Base-by-base conservation (phyloP, 2,888 invertebrate species). In the Cantharis rufa region DNA sequence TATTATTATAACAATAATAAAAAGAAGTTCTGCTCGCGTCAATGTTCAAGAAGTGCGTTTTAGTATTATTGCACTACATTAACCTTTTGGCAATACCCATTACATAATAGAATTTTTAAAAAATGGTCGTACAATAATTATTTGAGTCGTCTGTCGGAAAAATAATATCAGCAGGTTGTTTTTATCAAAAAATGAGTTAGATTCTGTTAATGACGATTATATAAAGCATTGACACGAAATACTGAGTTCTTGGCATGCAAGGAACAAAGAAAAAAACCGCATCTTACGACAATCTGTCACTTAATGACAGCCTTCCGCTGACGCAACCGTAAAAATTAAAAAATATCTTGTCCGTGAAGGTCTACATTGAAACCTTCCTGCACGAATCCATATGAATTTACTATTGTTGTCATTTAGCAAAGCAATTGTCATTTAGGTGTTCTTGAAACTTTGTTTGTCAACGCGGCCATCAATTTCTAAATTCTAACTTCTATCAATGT, bases 261-360 rank as follows among this genome's bases (percentile, higher is more conserved):
- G 78, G 74, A 78, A 78, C 78, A 76, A 80, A 78, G 79, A 77
- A 77, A 80, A 64, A 77, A 74, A 79, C 72, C 77, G 72, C 77
- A 75, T 84, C 84, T 84, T 80, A 83, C 82, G 80, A 83, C 85
- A 85, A 85, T 85, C 85, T 85, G 86, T 85, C 86, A 83, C 79
- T 83, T 86, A 86, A 86, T 86, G 85, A 85, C 82, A 84, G 84
- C 83, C 84, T 85, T 86, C 85, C 85, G 86, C 82, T 85, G 84
- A 84, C 84, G 85, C 83, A 84, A 85, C 82, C 80, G 77, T 80
- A 78, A 81, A 78, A 80, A 81, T 80, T 78, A 79, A 78, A 80
- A 79, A 79, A 77, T 79, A 78, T 80, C 79, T 81, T 74, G 76
- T 80, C 78, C 78, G 76, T 76, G 79, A 80, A 79, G 80, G 80